phyloP scores from a whole-genome alignment of 2,797 vertebrate genomes.

The Falco berigora region DNA sequence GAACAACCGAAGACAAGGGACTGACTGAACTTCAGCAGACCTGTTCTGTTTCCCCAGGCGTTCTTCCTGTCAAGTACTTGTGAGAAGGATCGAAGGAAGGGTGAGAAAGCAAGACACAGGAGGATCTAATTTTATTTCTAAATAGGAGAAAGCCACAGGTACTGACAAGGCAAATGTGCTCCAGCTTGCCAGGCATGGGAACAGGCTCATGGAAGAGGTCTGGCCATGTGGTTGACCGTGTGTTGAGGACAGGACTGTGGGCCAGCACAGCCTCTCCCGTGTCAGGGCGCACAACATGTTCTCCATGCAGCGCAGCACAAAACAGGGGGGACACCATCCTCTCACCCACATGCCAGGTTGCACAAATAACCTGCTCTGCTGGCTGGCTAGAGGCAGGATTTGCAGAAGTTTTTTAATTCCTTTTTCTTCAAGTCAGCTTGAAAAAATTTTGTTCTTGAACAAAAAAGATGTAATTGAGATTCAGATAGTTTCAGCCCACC shows the following conservation, averaged over 20 bases:
- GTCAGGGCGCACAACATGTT: neutral
- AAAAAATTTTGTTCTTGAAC: neutral
- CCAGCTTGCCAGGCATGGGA: fast-evolving
- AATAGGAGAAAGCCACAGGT: neutral
- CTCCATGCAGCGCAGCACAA: fast-evolving
- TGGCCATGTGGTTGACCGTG: neutral
- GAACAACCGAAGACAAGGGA: neutral
- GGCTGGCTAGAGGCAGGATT: neutral
- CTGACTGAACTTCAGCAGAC: neutral
- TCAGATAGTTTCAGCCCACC: neutral
- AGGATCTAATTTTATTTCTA: neutral
- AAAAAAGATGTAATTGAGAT: neutral
- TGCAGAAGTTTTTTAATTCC: neutral
- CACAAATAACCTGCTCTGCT: neutral
- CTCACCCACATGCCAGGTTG: neutral
- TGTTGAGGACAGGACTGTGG: neutral
- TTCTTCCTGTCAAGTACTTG: neutral
- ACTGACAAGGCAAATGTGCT: neutral
- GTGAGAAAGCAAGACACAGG: neutral
- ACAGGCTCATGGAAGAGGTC: neutral
- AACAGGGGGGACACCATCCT: neutral
- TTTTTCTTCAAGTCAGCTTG: neutral
- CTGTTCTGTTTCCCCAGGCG: neutral
- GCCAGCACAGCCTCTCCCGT: neutral
- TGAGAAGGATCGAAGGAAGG: neutral